phyloP scores from a whole-genome alignment of 2,888 invertebrate genomes.

The Cataglyphis rosenhaueri region DNA sequence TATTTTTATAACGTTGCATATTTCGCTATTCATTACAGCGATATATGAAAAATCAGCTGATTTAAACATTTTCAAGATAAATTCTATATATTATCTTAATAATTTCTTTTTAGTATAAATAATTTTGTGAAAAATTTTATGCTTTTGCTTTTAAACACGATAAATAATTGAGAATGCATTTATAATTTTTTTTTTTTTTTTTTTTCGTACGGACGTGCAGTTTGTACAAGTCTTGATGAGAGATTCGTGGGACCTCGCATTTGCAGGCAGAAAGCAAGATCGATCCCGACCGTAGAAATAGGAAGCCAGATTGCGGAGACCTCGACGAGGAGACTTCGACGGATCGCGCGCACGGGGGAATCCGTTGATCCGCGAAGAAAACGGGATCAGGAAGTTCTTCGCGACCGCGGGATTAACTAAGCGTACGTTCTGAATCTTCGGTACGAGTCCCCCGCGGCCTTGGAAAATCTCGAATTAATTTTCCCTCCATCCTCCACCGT shows the following conservation, averaged over 20 bases:
- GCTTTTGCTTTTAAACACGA: not conserved
- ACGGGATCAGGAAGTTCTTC: constrained; percentile 76
- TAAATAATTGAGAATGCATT: not conserved
- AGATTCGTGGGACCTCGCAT: constrained; percentile 15
- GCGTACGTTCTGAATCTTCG: constrained; percentile 78
- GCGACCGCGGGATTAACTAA: constrained; percentile 78
- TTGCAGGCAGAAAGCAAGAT: constrained; percentile 16
- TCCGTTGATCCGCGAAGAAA: constrained; percentile 72
- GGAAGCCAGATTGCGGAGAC: constrained; percentile 65
- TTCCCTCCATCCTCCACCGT: constrained; percentile 12
- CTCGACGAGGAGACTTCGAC: constrained; percentile 75
- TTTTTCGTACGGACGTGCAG: not conserved
- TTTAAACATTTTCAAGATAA: not conserved
- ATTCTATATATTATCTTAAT: not conserved
- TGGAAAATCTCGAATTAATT: constrained; percentile 78
- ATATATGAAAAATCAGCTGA: not conserved
- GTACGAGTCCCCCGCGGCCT: constrained; percentile 67
- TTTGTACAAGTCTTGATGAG: constrained; percentile 4
- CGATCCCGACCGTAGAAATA: constrained; percentile 17
- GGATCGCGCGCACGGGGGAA: constrained; percentile 49
- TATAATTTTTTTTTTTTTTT: not conserved
- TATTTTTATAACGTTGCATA: not conserved
- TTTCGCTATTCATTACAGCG: not conserved
- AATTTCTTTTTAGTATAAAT: not conserved
- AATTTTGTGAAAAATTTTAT: not conserved